These are phyloP conservation scores for Ariopsis seemanni DNA, from an alignment of 2,113 vertebrate genomes.

Conservation along the genomic window DNA sequence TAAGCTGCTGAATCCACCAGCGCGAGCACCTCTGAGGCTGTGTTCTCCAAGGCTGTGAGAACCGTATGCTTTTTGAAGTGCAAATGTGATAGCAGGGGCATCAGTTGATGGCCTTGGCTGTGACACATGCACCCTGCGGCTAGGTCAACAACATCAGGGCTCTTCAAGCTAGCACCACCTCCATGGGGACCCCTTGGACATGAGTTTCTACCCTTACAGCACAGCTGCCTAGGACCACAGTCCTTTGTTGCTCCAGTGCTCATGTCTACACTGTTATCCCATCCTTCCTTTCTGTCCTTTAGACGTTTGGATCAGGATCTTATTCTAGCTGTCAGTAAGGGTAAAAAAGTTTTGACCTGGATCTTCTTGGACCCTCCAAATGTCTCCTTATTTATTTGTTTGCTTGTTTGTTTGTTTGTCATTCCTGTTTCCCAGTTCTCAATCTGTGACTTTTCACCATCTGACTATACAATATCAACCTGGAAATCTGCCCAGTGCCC, in stretches of 20 bases:
- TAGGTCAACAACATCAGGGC: conserved; percentile 71
- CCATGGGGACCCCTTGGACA: conserved; percentile 65
- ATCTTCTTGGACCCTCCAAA: conserved; percentile 61
- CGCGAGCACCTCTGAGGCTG: conserved; percentile 47
- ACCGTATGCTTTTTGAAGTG: conserved; percentile 69
- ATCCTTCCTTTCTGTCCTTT: conserved; percentile 54
- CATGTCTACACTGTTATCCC: conserved; percentile 49
- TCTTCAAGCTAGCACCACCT: conserved; percentile 63
- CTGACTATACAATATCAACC: conserved; percentile 27
- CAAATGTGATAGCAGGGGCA: conserved; percentile 65
- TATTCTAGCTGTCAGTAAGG: conserved; percentile 65
- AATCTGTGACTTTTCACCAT: conserved; percentile 7
- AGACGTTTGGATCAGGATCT: conserved; percentile 68
- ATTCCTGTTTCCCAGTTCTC: conserved; percentile 11
- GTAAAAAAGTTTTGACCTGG: conserved; percentile 64
- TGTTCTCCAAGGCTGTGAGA: conserved; percentile 48
- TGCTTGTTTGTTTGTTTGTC: background rate
- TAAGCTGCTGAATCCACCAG: conserved; percentile 48
- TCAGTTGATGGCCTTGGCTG: conserved; percentile 65
- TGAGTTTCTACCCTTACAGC: conserved; percentile 57
- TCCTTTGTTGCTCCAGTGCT: conserved; percentile 49
- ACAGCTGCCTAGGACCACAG: conserved; percentile 16
- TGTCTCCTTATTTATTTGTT: background rate
- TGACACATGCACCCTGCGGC: conserved; percentile 72
- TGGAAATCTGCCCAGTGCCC: conserved; percentile 58